Percentiles rank a stretch among this genome's conserved stretches.
Evolutionary conservation across 2,113 vertebrate genomes (phyloP).

Genomic region (Elephas maximus): DNA sequence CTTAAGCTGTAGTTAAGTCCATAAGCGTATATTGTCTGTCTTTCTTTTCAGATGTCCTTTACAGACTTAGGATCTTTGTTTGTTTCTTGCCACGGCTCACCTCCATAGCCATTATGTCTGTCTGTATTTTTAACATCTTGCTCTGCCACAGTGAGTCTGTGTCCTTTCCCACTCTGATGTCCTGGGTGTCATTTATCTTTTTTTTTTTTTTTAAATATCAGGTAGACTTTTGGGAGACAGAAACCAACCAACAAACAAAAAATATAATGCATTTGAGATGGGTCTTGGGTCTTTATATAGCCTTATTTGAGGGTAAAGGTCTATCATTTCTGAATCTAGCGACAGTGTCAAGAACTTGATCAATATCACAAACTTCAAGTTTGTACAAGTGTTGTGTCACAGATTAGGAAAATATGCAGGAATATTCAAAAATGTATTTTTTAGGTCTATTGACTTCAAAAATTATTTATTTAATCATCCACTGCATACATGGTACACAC

Average conservation of each 20-base stretch:
- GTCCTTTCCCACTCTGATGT: not conserved
- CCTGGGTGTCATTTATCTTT: not conserved
- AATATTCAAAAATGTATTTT: not conserved
- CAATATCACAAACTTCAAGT: not conserved
- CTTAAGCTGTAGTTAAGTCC: not conserved
- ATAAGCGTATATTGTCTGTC: not conserved
- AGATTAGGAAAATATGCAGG: not conserved
- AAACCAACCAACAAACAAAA: not conserved
- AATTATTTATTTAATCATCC: not conserved
- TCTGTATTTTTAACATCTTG: not conserved
- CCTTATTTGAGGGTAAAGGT: not conserved
- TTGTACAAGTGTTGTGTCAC: not conserved
- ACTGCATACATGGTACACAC: not conserved
- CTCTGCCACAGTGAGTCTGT: not conserved
- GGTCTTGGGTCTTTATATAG: not conserved
- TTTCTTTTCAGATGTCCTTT: not conserved
- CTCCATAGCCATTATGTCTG: not conserved
- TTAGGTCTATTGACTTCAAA: not conserved
- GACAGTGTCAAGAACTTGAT: not conserved
- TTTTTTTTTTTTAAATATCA: not conserved
- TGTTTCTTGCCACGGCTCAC: not conserved
- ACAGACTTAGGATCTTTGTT: not conserved
- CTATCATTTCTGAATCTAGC: not conserved
- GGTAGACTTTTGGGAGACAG: not conserved
- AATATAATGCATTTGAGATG: not conserved